Conservation (phyloP, 2,888 invertebrate genomes). For the Camptogramma bilineatum region DNA sequence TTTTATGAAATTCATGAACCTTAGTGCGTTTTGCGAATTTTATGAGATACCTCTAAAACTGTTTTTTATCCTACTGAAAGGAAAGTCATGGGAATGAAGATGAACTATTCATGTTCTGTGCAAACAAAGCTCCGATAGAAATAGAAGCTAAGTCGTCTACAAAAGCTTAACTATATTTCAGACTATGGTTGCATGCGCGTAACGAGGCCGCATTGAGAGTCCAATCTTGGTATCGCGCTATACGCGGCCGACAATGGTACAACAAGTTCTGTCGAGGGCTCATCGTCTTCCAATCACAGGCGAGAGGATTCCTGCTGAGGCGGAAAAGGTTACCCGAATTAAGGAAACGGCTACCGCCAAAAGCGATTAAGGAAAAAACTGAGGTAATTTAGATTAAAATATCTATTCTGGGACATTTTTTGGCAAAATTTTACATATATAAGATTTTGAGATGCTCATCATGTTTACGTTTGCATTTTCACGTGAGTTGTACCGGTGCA, state of each 20-base stretch:
- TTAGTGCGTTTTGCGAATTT: no score
- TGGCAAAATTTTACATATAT: no score
- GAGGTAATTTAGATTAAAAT: slow-evolving; percentile 49
- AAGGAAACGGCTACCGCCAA: slow-evolving; percentile 51
- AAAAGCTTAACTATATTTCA: slow-evolving; percentile 37
- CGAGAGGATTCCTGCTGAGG: slow-evolving; percentile 88
- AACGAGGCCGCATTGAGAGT: slow-evolving; percentile 88
- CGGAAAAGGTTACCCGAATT: slow-evolving; percentile 77
- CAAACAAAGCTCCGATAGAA: background rate
- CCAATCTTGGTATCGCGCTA: slow-evolving; percentile 92
- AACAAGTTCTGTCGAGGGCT: slow-evolving; percentile 86
- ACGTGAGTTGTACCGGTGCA: no score
- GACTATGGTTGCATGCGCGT: slow-evolving; percentile 80
- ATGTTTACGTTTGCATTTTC: no score
- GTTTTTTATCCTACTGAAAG: no score
- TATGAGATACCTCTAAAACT: no score
- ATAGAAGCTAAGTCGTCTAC: background rate
- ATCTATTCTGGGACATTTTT: no score
- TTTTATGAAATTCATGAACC: no score
- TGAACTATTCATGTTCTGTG: background rate
- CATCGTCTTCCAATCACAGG: slow-evolving; percentile 89
- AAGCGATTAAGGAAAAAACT: slow-evolving; percentile 37
- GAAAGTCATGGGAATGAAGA: no score
- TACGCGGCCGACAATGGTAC: slow-evolving; percentile 88
- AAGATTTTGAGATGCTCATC: background rate